Base-by-base conservation (phyloP, 1,140 invertebrate genomes). In the Drosophila pectinifera region DNA sequence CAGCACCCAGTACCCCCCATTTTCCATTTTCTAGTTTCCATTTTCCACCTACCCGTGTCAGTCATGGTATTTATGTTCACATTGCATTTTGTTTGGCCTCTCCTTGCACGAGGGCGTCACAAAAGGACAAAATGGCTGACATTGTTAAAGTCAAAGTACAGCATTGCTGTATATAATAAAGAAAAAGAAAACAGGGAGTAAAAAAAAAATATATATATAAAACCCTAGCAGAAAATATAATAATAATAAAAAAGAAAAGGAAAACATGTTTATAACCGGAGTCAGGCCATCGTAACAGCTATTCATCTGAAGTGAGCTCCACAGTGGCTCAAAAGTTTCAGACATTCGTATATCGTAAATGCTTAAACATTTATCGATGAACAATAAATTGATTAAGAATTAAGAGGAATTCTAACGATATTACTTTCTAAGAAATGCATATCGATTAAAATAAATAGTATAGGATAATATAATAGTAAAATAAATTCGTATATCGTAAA, bases 41-140 rank as follows among this genome's bases (percentile, higher is more conserved):
- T 22, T 34, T 42, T 34, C n/a, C 39, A 56, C 41, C 53, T 38
- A 46, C 42, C 34, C 51, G 42, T 57, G 68, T 48, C 51, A 70
- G 64, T 72, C 68, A 31, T 48, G 64, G 65, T 69, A 72, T 70
- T 70, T 46, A 56, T 70, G 67, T 70, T 70, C 49, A 46, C 64
- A 53, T 53, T 70, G 67, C 67, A 56, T 69, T 69, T 69, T 28
- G 48, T 42, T 36, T 53, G 61, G 45, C 43, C 45, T 53, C 61
- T 68, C 48, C 28, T 16, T 20, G 36, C 63, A 68, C 39, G 63
- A 69, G 13, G 24, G 49, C 42, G 26, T 59, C 76, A 84, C 80
- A 84, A 84, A 80, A 57, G 81, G 55, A 57, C 80, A 80, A 84
- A 84, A 84, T 83, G 77, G 81, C 76, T 85, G 80, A 84, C 80